Evolutionary conservation across 1,140 invertebrate genomes (phyloP), one percentile per base, ranked within the genome.

Genomic region (Holcopasites calliopsidis): DNA sequence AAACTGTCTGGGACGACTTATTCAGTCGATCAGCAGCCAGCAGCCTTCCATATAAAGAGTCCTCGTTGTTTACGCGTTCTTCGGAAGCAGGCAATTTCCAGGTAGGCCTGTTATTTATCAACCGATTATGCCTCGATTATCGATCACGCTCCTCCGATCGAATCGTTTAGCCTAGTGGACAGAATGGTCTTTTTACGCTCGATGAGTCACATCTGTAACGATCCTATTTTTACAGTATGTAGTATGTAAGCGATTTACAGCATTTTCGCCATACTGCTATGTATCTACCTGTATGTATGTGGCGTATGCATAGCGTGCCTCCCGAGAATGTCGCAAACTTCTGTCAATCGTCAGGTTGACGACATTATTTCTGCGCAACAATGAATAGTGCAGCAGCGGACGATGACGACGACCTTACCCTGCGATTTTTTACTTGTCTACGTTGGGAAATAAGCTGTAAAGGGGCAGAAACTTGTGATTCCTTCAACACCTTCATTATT

Each of bases 1-100:
- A 62, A 66, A 52, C 78, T 69, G 58, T 82, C 77, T 54, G 70
- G 65, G 26, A 33, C 42, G 33, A 71, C 40, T n/a, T 72, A 65
- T 62, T 54, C 18, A 26, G 31, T 18, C 28, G n/a, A 8, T n/a
- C 54, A 23, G 21, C 52, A 55, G 47, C 13, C 18, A 3, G 42
- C 38, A 72, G 69, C 77, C 73, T 71, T 80, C 61, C 80, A 79
- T 44, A n/a, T n/a, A n/a, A n/a, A n/a, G n/a, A 76, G 75, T 16
- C 21, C 28, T 18, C 47, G n/a, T 35, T 55, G 55, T 58, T 44
- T 28, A 35, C 13, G 11, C 10, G 4, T 10, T 38, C 35, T 38
- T 47, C 64, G 44, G 65, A 54, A 50, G 58, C 40, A 50, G 64
- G 18, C 3, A 26, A 65, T 62, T 28, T 28, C 21, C n/a, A n/a